A percentile compares a stretch with the other conserved stretches of the same genome.
Evolutionary conservation across 2,888 invertebrate genomes (phyloP).

Genomic region (Drosophila infuscata): DNA sequence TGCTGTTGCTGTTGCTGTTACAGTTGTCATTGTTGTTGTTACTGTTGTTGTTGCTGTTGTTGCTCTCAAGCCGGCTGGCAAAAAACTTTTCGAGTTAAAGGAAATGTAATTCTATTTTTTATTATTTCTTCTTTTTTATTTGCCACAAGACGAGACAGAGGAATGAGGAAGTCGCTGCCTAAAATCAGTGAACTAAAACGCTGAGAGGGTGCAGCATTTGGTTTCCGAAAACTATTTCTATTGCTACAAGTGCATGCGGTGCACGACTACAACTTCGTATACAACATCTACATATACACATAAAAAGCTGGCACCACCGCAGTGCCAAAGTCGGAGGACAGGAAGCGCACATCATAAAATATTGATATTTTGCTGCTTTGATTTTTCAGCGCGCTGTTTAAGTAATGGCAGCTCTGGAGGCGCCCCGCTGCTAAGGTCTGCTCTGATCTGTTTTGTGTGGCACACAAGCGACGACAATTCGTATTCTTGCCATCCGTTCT

Average conservation of each 20-base stretch:
- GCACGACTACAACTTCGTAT: slow-evolving; percentile 40
- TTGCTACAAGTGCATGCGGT: slow-evolving; percentile 70
- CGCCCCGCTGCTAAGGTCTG: slow-evolving; percentile 26
- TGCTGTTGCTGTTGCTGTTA: slow-evolving; percentile 16
- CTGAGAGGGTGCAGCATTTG: slow-evolving; percentile 47
- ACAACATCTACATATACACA: slow-evolving; percentile 13
- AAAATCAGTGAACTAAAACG: slow-evolving; percentile 80
- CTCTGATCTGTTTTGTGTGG: slow-evolving; percentile 16
- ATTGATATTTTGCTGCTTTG: slow-evolving; percentile 80
- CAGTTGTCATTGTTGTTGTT: slow-evolving; percentile 25
- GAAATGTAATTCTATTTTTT: slow-evolving; percentile 66
- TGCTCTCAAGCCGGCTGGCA: slow-evolving; percentile 50
- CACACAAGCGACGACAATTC: slow-evolving; percentile 63
- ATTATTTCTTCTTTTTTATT: slow-evolving; percentile 17
- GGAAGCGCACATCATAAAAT: slow-evolving; percentile 81
- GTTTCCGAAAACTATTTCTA: slow-evolving; percentile 57
- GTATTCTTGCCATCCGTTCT: slow-evolving; percentile 61
- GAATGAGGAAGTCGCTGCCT: slow-evolving; percentile 69
- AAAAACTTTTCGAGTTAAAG: slow-evolving; percentile 79
- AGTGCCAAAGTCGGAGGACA: slow-evolving; percentile 37
- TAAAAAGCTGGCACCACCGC: slow-evolving; percentile 46
- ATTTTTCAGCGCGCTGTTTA: slow-evolving; percentile 74
- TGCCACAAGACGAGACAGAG: slow-evolving; percentile 50
- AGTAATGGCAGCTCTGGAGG: slow-evolving; percentile 69
- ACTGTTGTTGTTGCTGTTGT: slow-evolving; percentile 24